Conservation (phyloP, 2,797 vertebrate species). For the Enteromius treurensis region DNA sequence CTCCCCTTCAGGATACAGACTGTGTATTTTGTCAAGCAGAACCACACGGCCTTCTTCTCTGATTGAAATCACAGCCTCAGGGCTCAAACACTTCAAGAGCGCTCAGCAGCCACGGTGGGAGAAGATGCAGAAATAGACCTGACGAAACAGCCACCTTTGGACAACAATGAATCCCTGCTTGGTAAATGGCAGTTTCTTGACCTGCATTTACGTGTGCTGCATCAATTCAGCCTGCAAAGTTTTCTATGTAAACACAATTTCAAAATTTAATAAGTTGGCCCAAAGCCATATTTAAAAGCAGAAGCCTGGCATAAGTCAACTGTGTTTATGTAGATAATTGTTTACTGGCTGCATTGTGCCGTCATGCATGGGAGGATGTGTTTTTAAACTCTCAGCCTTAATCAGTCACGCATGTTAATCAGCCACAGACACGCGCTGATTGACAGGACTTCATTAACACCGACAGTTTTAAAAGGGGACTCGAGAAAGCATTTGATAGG, state of each 20-base stretch:
- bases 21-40: conserved; percentile 66
- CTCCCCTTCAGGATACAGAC: conserved; percentile 74
- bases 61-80: conserved; percentile 64
- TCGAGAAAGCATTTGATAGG: conserved; percentile 20
- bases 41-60: conserved; percentile 54
- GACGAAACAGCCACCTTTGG: conserved; percentile 16
- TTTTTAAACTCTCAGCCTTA: conserved; percentile 65
- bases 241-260: conserved; percentile 23
- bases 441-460: conserved; percentile 61
- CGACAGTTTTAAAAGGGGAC: conserved; percentile 45
- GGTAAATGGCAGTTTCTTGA: conserved; percentile 1
- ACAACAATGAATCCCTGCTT: conserved; percentile 10
- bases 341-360: conserved; percentile 51
- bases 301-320: conserved; percentile 28
- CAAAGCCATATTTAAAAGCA: conserved; percentile 52
- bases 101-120: conserved; percentile 62
- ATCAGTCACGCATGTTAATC: conserved; percentile 65
- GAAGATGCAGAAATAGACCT: conserved; percentile 31
- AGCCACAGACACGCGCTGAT: conserved; percentile 62
- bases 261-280: background rate
- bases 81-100: conserved; percentile 66
- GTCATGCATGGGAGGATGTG: conserved; percentile 65
- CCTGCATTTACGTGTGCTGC: conserved; percentile 1
- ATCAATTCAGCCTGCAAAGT: background rate
- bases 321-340: conserved; percentile 53